Conservation (phyloP, 1,140 invertebrate species). For the Drosophila ficusphila region DNA sequence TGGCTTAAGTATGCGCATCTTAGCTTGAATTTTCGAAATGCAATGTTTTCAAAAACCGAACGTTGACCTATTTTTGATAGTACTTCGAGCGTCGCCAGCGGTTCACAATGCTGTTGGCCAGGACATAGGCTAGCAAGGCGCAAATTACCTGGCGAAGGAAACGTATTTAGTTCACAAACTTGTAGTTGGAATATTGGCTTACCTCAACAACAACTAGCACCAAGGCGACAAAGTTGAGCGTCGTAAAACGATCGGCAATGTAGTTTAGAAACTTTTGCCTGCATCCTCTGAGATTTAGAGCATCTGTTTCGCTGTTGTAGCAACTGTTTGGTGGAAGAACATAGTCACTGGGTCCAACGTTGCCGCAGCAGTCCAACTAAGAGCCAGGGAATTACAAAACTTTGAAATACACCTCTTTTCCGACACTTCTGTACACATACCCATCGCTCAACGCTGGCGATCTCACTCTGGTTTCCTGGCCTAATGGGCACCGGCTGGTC, state of each 20-base stretch:
- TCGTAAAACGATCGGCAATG: constrained; percentile 63
- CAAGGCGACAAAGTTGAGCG: constrained; percentile 62
- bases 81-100: constrained; percentile 82
- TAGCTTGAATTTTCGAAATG: constrained; percentile 23
- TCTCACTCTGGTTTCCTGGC: constrained; percentile 74
- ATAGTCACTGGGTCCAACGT: constrained; percentile 85
- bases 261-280: constrained; percentile 75
- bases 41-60: constrained; percentile 15
- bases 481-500: constrained; percentile 71
- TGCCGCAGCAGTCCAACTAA: constrained; percentile 88
- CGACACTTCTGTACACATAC: constrained; percentile 28
- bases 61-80: constrained; percentile 63
- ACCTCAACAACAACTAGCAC: constrained; percentile 73
- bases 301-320: constrained; percentile 58
- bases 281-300: constrained; percentile 81
- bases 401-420: neutral
- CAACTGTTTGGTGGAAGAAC: constrained; percentile 83
- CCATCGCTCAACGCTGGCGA: constrained; percentile 72
- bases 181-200: no score
- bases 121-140: constrained; percentile 66
- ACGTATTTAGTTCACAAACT: no score
- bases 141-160: constrained; percentile 61
- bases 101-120: constrained; percentile 80
- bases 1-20: constrained; percentile 69
- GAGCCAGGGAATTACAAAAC: neutral